Evolutionary conservation across 2,797 vertebrate genomes (phyloP), one percentile per base, ranked within the genome.

Genomic region (Hephaestus fuliginosus): DNA sequence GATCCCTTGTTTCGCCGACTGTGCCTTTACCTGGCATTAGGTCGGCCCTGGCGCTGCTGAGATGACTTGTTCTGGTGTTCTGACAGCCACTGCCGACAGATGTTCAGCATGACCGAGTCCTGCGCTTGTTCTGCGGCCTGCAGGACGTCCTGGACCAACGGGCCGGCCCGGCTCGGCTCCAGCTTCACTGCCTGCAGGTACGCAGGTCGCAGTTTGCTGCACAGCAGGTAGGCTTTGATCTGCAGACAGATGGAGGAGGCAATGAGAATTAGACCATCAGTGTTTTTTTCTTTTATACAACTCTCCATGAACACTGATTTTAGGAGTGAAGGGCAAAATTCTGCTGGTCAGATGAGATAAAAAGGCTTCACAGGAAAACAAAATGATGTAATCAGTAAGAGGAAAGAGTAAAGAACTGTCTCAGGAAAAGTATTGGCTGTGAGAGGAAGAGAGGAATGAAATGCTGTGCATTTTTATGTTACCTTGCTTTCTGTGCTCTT

Each of bases 161-260:
- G 95, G 5, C 96, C 81, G 0, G 98, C 97, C 3, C 94, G 93
- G 0, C 89, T 76, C 1, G 93, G 80, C 62, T 99, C 97, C 91
- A 98, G 96, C 90, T 98, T 98, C 83, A 99, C 98, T 0, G 98
- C 97, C 33, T 96, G 95, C 73, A 99, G 94, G 83, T 99, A 99
- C 0, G 98, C 98, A 0, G 98, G 97, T 2, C 98, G 96, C 88
- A 99, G 93, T 76, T 99, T 99, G 71, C 95, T 92, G 91, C 98
- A 99, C 52, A 93, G 91, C 94, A 98, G 88, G 48, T 97, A 99
- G 39, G 97, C 98, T 85, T 95, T 97, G 75, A 99, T 97, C 98
- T 99, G 82, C 67, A 39, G 18, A 86, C 39, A 76, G 25, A 81
- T 2, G 15, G 22, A n/a, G 0, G 22, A 49, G 2, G 39, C 4